Evolutionary conservation across 2,888 invertebrate genomes (phyloP).

Genomic region (Drosophila silvestris): DNA sequence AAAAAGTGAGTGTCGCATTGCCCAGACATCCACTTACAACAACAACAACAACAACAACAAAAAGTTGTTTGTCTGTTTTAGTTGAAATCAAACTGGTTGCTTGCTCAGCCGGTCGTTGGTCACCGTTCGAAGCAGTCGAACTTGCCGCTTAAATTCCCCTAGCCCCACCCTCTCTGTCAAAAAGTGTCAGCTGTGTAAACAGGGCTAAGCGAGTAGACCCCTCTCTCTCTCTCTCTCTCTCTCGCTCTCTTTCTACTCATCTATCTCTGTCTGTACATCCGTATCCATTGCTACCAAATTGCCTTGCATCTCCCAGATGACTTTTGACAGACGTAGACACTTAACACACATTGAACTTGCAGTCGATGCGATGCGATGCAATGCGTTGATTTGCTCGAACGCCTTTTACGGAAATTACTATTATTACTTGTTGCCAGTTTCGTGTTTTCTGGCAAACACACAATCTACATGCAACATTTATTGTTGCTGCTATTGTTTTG

Average conservation of each 20-base stretch:
- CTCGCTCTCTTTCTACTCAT: not conserved
- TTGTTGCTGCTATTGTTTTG: not conserved
- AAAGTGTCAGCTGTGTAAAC: constrained; percentile 79
- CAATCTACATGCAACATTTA: constrained; percentile 39
- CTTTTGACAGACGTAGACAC: constrained; percentile 32
- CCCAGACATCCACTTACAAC: constrained; percentile 66
- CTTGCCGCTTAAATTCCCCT: constrained; percentile 31
- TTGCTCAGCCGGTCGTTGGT: constrained; percentile 49
- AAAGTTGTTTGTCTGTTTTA: constrained; percentile 78
- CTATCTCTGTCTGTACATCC: constrained; percentile 3
- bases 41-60: constrained; percentile 57
- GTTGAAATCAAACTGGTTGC: constrained; percentile 79
- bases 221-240: constrained; percentile 3
- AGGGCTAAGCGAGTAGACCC: constrained; percentile 64
- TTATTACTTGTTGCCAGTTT: constrained; percentile 60
- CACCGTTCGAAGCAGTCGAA: constrained; percentile 63
- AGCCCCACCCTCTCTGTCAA: constrained; percentile 18
- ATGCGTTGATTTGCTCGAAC: constrained; percentile 59
- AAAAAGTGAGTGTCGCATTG: constrained; percentile 78
- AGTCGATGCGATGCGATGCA: constrained; percentile 29
- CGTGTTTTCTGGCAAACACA: constrained; percentile 55
- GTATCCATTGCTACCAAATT: not conserved
- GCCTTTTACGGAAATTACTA: constrained; percentile 73
- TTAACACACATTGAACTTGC: constrained; percentile 58
- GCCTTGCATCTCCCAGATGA: constrained; percentile 29